A percentile compares a stretch with the other conserved stretches of the same genome.
These are phyloP conservation scores for Spicauda simplicius DNA, from an alignment of 2,888 invertebrate species.

Conservation along the genomic window DNA sequence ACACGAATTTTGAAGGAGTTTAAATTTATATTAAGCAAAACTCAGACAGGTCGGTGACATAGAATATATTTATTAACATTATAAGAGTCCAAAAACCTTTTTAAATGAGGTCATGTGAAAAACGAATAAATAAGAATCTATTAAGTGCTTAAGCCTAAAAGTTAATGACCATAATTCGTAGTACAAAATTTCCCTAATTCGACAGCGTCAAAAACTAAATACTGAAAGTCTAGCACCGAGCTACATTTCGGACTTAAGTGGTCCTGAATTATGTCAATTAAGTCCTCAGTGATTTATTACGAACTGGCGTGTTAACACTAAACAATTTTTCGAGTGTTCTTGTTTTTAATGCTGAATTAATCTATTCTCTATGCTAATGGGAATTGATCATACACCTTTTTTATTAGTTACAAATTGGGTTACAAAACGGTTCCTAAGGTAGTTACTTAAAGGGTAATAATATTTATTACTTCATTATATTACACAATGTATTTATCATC, in stretches of 20 bases:
- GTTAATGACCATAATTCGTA: background rate
- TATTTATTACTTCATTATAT: no score
- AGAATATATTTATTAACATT: no score
- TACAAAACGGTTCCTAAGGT: background rate
- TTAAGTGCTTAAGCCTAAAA: background rate
- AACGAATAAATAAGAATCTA: background rate
- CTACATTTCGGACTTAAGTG: background rate
- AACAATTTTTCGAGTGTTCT: slow-evolving; percentile 4
- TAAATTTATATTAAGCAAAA: no score
- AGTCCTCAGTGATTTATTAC: slow-evolving; percentile 15
- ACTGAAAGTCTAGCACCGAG: background rate
- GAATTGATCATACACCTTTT: background rate
- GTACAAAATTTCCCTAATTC: slow-evolving; percentile 2
- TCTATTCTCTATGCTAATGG: slow-evolving; percentile 18
- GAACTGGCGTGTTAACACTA: slow-evolving; percentile 9
- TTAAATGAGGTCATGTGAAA: background rate
- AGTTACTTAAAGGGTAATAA: no score
- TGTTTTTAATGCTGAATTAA: slow-evolving; percentile 6
- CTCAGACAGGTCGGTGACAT: no score
- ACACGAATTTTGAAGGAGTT: no score
- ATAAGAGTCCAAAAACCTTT: no score
- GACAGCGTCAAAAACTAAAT: background rate
- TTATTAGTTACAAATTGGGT: background rate
- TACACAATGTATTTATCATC: no score
- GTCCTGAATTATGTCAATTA: slow-evolving; percentile 19